Evolutionary conservation across 1,140 invertebrate genomes (phyloP).

Genomic region (Holcopasites calliopsidis): DNA sequence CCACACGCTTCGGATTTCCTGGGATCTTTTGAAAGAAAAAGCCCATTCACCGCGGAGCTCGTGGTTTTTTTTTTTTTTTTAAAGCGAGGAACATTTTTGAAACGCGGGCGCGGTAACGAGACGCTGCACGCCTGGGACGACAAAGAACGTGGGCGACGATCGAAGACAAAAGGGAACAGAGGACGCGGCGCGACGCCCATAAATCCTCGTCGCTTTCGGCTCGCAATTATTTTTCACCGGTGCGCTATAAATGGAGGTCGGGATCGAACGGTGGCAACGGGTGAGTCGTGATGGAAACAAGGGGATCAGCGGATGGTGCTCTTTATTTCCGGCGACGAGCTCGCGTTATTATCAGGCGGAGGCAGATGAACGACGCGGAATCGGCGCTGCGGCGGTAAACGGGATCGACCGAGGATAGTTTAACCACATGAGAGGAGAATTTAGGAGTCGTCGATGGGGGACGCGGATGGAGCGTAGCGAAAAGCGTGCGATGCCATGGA

Average conservation of each 20-base stretch:
- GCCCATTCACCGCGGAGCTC: too few relatives aligned
- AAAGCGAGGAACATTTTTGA: not conserved
- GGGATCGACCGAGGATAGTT: not conserved
- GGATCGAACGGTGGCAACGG: constrained; percentile 39
- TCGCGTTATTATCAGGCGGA: constrained; percentile 37
- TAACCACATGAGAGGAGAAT: constrained; percentile 5
- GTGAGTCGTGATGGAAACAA: constrained; percentile 40
- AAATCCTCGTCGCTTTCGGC: constrained; percentile 39
- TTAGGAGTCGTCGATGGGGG: too few relatives aligned
- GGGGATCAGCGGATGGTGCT: constrained; percentile 8
- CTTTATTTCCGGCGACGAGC: constrained; percentile 33
- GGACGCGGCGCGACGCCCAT: not conserved
- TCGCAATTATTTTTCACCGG: constrained; percentile 49
- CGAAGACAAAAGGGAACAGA: not conserved
- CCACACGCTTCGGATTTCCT: not conserved
- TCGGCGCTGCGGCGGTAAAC: constrained; percentile 2
- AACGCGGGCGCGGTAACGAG: not conserved
- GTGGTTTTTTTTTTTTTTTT: too few relatives aligned
- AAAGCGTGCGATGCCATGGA: too few relatives aligned
- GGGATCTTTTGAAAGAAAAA: too few relatives aligned
- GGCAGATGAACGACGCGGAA: too few relatives aligned
- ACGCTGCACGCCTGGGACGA: not conserved
- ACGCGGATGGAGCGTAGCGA: too few relatives aligned
- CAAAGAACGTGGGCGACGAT: not conserved
- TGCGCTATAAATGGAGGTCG: constrained; percentile 45